Conservation (phyloP, 2,888 invertebrate genomes). For the Oxyteleia sp. region DNA sequence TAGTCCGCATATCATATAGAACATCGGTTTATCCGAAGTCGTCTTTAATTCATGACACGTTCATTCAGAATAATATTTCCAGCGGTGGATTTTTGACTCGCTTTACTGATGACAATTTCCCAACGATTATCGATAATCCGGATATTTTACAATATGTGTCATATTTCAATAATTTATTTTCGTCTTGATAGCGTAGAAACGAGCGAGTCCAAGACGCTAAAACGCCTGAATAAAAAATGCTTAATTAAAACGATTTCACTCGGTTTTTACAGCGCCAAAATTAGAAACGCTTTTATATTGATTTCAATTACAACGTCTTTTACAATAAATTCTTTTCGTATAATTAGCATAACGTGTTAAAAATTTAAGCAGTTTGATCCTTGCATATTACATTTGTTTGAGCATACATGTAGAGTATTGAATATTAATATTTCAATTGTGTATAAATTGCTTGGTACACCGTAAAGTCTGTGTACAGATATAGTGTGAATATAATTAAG, state of each 20-base stretch:
- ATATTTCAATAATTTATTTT: constrained; percentile 33
- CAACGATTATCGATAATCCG: constrained; percentile 44
- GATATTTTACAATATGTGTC: constrained; percentile 11
- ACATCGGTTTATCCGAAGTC: constrained; percentile 42
- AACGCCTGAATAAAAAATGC: constrained; percentile 32
- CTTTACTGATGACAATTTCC: constrained; percentile 37
- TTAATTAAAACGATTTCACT: constrained; percentile 31
- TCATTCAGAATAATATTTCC: constrained; percentile 64
- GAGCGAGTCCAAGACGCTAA: constrained; percentile 9
- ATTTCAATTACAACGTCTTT: too few species aligned
- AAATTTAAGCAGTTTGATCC: too few species aligned
- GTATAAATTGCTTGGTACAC: constrained; percentile 36
- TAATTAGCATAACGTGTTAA: too few species aligned
- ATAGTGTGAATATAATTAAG: constrained; percentile 41
- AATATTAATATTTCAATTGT: constrained; percentile 40
- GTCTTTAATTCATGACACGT: constrained; percentile 62
- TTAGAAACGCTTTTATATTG: constrained; percentile 42
- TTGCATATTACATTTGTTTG: too few species aligned
- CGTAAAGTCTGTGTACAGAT: constrained; percentile 23
- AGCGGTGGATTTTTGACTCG: constrained; percentile 21
- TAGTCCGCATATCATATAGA: constrained; percentile 35
- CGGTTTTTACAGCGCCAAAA: constrained; percentile 13
- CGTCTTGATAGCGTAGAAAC: neutral
- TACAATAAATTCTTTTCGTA: too few species aligned
- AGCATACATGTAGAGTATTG: too few species aligned